Base-by-base conservation (phyloP, 2,888 invertebrate genomes). In the Dascillus cervinus region DNA sequence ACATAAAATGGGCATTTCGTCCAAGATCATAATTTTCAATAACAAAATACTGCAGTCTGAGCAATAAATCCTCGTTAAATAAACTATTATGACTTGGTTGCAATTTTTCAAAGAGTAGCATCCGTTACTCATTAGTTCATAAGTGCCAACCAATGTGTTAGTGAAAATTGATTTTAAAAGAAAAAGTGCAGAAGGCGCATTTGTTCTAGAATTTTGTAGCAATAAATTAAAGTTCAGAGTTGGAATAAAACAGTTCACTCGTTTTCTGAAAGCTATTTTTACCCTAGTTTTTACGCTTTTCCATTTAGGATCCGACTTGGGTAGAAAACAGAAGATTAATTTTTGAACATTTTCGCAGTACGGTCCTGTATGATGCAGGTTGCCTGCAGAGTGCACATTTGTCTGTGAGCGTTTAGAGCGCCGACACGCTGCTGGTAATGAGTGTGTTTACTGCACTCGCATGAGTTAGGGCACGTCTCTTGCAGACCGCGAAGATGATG, bases 321-420 rank as follows among this genome's bases (percentile, higher is more conserved):
- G n/a, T n/a, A n/a, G n/a, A n/a, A n/a, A n/a, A n/a, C n/a, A n/a
- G n/a, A n/a, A n/a, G n/a, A n/a, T n/a, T n/a, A n/a, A n/a, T n/a
- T n/a, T n/a, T n/a, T n/a, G n/a, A n/a, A n/a, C n/a, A n/a, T 17
- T 17, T 4, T 17, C 5, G 17, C 12, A 15, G 10, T 28, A 15
- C 28, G 28, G 28, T 14, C 28, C 28, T 28, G 28, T 11, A 28
- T 8, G 19, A 10, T 28, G 28, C 28, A 28, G 32, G 29, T 32
- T 21, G 32, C 34, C 29, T 35, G 31, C 34, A 39, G 29, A 39
- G 39, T 34, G 34, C 39, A 39, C 39, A 39, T 39, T 39, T 39
- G 39, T 39, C 34, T 26, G 15, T 13, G 29, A 17, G 17, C 17
- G 17, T 17, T 17, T 17, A n/a, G 17, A 38, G 38, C 32, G 39